Evolutionary conservation across 2,113 vertebrate genomes (phyloP).

Genomic region (Bos javanicus): DNA sequence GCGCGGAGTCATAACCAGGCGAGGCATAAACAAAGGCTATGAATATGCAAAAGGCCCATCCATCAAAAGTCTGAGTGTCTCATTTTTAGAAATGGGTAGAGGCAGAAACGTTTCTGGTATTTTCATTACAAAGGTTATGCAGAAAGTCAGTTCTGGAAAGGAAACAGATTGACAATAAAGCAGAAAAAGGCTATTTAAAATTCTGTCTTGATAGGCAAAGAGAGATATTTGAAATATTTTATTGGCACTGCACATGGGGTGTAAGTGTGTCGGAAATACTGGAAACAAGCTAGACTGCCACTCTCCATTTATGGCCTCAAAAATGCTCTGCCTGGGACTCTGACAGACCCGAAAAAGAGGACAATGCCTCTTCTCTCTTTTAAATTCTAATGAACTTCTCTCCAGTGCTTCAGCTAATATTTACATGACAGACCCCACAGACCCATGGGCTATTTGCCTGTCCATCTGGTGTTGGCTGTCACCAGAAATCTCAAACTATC

Average conservation of each 20-base stretch:
- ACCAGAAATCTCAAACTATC: slow-evolving; percentile 77
- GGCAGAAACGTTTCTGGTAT: slow-evolving; percentile 63
- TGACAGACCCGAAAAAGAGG: slow-evolving; percentile 26
- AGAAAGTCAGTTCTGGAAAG: slow-evolving; percentile 70
- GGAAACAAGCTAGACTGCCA: slow-evolving; percentile 2
- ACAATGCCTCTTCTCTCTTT: slow-evolving; percentile 22
- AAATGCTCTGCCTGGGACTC: slow-evolving; percentile 55
- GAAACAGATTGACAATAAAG: slow-evolving; percentile 72
- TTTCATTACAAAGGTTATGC: slow-evolving; percentile 72
- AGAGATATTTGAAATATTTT: slow-evolving; percentile 68
- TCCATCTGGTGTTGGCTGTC: slow-evolving; percentile 77
- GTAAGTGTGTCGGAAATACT: slow-evolving; percentile 47
- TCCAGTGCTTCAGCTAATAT: slow-evolving; percentile 53
- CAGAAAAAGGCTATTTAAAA: slow-evolving; percentile 72
- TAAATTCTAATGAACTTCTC: slow-evolving; percentile 46
- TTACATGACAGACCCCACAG: slow-evolving; percentile 58
- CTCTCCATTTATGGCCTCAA: slow-evolving; percentile 50
- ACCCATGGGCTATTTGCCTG: slow-evolving; percentile 50
- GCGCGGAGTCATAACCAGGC: slow-evolving; percentile 32
- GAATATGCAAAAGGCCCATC: slow-evolving; percentile 72
- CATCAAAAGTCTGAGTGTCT: slow-evolving; percentile 66
- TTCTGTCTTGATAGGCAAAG: slow-evolving; percentile 51
- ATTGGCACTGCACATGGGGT: slow-evolving; percentile 27
- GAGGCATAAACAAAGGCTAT: slow-evolving; percentile 63
- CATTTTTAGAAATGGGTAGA: slow-evolving; percentile 58